These are phyloP conservation scores for Lota lota DNA, from an alignment of 2,113 vertebrate species.

Conservation along the genomic window DNA sequence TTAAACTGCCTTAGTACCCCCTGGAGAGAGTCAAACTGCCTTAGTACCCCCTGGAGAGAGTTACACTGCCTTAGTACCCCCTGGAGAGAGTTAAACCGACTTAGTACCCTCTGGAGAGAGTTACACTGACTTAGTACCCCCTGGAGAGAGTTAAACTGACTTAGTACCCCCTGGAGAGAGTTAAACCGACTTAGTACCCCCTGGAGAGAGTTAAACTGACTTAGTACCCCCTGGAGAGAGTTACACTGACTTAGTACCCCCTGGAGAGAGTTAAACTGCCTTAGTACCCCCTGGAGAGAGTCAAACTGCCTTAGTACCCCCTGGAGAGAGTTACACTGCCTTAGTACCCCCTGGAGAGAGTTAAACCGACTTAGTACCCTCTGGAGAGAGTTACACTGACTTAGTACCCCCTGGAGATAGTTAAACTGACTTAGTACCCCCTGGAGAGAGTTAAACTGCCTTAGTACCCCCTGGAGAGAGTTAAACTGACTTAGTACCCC, in stretches of 20 bases:
- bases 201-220: too few species aligned
- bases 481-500: background rate
- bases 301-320: too few species aligned
- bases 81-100: background rate
- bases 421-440: background rate
- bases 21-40: too few species aligned
- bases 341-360: background rate
- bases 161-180: background rate
- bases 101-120: background rate
- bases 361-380: conserved; percentile 10
- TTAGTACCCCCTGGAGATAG: too few species aligned
- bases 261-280: background rate
- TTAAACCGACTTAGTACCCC: too few species aligned
- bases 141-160: background rate
- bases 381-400: conserved; percentile 54
- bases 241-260: too few species aligned
- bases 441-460: too few species aligned
- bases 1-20: too few species aligned
- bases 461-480: too few species aligned
- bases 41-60: conserved; percentile 63
- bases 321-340: background rate
- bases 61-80: too few species aligned
- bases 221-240: conserved; percentile 60
- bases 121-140: too few species aligned
- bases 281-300: background rate